These are phyloP conservation scores for Pan paniscus DNA, from an alignment of 2,113 vertebrate genomes.

Conservation along the genomic window DNA sequence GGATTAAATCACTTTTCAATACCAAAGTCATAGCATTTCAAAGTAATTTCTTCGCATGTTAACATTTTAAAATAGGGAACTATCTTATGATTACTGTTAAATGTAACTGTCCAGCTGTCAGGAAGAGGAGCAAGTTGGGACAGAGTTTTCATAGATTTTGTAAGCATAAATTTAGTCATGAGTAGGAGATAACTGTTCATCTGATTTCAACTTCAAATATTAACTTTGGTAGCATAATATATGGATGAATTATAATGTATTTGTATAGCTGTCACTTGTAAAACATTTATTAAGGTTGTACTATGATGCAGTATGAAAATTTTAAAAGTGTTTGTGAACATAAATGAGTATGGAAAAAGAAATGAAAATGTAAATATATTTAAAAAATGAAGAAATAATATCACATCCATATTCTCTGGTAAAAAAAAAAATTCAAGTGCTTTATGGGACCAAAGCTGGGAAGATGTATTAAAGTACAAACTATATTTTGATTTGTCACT, in stretches of 20 bases:
- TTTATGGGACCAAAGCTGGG: neutral
- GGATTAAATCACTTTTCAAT: neutral
- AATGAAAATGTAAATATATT: neutral
- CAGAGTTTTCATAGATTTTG: neutral
- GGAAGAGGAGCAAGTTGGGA: neutral
- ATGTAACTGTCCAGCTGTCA: neutral
- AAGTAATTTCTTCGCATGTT: neutral
- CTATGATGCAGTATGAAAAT: neutral
- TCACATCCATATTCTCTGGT: neutral
- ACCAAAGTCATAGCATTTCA: neutral
- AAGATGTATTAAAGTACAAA: neutral
- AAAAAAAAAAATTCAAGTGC: neutral
- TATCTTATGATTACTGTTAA: neutral
- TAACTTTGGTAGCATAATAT: neutral
- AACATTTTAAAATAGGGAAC: neutral
- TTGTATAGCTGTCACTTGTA: neutral
- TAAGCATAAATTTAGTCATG: neutral
- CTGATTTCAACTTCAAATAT: neutral
- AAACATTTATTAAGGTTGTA: neutral
- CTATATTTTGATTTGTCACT: neutral
- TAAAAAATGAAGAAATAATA: neutral
- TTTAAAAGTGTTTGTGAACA: neutral
- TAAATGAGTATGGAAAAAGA: neutral
- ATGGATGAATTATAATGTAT: neutral
- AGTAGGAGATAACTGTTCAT: neutral